A percentile compares a stretch with the other conserved stretches of the same genome.
Evolutionary conservation across 2,888 invertebrate species (phyloP).

Genomic region (Hydriomena furcata): DNA sequence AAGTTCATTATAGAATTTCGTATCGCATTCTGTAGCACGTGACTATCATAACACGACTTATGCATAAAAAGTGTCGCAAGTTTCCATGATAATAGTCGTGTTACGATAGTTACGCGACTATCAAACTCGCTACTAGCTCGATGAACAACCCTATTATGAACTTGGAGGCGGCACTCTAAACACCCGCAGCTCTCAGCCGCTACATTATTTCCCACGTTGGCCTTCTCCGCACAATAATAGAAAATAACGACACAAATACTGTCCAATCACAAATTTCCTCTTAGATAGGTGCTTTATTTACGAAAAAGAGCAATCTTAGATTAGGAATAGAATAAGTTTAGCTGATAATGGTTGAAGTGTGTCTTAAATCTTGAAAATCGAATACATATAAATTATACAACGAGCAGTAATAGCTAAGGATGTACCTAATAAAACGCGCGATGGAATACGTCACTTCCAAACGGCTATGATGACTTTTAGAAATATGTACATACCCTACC

Average conservation of each 20-base stretch:
- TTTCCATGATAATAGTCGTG: too few species aligned
- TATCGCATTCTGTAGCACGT: too few species aligned
- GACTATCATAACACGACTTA: too few species aligned
- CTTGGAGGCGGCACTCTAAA: not conserved
- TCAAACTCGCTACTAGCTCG: too few species aligned
- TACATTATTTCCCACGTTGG: constrained; percentile 32
- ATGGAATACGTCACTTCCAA: constrained; percentile 49
- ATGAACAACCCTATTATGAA: too few species aligned
- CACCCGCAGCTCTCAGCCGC: constrained; percentile 10
- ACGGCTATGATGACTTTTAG: constrained; percentile 45
- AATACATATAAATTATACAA: constrained; percentile 59
- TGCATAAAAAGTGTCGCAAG: too few species aligned
- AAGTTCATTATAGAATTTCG: too few species aligned
- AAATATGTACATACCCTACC: constrained; percentile 27
- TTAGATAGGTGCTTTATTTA: constrained; percentile 63
- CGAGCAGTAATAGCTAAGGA: constrained; percentile 56
- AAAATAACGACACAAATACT: constrained; percentile 43
- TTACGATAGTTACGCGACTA: too few species aligned
- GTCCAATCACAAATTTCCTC: constrained; percentile 54
- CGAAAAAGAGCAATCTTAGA: constrained; percentile 57
- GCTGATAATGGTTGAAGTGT: constrained; percentile 47
- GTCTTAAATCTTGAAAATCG: constrained; percentile 50
- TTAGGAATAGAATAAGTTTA: constrained; percentile 43
- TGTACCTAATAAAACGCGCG: constrained; percentile 29
- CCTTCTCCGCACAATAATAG: constrained; percentile 48